A percentile compares a stretch with the other conserved stretches of the same genome.
Conservation (phyloP, 2,888 invertebrate species). For the Enoplolaimus lenunculus region DNA sequence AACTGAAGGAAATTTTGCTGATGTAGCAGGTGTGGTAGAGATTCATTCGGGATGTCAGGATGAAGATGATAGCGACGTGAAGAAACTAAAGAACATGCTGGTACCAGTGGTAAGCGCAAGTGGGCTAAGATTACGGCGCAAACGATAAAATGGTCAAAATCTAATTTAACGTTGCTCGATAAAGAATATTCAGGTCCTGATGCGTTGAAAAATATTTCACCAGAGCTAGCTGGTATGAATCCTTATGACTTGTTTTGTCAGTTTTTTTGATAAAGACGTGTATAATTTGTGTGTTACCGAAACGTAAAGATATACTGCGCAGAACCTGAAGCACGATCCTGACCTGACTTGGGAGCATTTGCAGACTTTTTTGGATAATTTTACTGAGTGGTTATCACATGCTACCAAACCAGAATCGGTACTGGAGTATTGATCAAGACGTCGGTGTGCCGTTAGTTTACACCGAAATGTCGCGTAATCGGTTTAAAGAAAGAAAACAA, state of each 20-base stretch:
- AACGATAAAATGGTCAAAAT: not conserved
- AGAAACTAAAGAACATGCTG: not conserved
- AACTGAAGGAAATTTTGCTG: not conserved
- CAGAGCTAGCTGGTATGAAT: not conserved
- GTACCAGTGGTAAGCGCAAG: too few relatives aligned
- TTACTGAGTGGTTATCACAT: not conserved
- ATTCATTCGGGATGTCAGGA: not conserved
- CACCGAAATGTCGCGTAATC: not conserved
- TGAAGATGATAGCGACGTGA: not conserved
- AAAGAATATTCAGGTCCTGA: not conserved
- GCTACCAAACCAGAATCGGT: not conserved
- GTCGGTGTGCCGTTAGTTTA: not conserved
- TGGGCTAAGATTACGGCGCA: not conserved
- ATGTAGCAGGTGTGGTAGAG: not conserved
- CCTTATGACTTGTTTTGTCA: not conserved
- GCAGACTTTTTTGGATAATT: not conserved
- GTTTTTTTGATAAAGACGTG: not conserved
- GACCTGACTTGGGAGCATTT: not conserved
- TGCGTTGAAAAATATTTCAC: not conserved
- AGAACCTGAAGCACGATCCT: not conserved
- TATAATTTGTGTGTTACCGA: not conserved
- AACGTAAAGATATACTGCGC: not conserved
- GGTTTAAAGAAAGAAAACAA: not conserved
- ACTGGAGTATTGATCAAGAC: not conserved
- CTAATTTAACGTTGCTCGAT: not conserved